Evolutionary conservation across 2,113 vertebrate species (phyloP).

Genomic region (Rousettus leschenaultii): DNA sequence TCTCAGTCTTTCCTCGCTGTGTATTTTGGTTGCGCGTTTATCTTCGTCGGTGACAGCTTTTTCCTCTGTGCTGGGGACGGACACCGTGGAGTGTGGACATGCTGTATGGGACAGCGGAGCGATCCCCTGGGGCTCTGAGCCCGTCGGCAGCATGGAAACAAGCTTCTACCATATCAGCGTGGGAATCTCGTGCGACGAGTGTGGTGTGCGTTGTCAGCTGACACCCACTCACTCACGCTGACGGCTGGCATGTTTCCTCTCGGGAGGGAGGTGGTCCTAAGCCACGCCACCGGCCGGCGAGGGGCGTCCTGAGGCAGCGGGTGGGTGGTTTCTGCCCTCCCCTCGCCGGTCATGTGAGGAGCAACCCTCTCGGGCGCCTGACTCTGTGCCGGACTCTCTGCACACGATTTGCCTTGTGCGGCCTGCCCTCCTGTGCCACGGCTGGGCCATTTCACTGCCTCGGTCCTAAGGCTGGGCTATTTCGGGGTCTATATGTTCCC

Average conservation of each 20-base stretch:
- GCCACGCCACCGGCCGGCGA: too few relatives aligned
- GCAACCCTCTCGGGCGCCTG: rapidly evolving
- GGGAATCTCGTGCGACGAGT: too few relatives aligned
- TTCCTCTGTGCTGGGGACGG: not conserved
- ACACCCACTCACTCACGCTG: rapidly evolving
- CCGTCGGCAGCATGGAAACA: not conserved
- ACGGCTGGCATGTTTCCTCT: not conserved
- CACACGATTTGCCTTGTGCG: rapidly evolving
- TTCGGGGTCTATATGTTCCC: not conserved
- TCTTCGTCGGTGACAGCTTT: not conserved
- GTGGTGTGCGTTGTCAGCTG: too few relatives aligned
- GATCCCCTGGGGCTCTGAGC: not conserved
- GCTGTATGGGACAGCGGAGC: not conserved
- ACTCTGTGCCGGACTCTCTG: not conserved
- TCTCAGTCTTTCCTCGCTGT: not conserved
- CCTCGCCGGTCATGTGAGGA: not conserved
- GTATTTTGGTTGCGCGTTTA: not conserved
- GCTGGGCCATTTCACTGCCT: not conserved
- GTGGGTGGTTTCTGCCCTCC: not conserved
- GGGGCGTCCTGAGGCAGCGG: not conserved
- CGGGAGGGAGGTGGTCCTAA: not conserved
- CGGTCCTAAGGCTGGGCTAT: not conserved
- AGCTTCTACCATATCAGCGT: not conserved
- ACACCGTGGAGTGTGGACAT: not conserved
- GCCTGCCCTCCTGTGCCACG: too few relatives aligned